Evolutionary conservation across 2,113 vertebrate species (phyloP).

Genomic region (Otus sunia): DNA sequence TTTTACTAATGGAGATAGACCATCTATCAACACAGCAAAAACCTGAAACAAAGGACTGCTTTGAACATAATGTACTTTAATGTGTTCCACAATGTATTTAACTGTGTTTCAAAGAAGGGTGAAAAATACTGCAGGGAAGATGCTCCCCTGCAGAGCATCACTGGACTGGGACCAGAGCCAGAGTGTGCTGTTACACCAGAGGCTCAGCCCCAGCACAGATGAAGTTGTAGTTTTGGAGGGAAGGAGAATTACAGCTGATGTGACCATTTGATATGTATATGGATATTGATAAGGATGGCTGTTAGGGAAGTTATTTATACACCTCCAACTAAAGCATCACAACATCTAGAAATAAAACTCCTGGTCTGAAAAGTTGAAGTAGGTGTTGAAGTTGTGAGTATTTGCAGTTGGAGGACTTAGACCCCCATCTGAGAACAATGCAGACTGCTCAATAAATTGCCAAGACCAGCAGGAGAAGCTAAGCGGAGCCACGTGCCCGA

Average conservation of each 20-base stretch:
- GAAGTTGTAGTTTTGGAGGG: not conserved
- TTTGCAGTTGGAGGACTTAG: not conserved
- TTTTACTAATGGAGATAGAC: not conserved
- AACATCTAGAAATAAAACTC: not conserved
- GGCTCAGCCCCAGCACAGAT: not conserved
- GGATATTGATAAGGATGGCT: not conserved
- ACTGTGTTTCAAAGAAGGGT: not conserved
- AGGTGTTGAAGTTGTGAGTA: not conserved
- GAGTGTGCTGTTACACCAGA: not conserved
- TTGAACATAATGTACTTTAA: not conserved
- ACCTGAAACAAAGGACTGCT: not conserved
- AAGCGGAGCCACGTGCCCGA: not conserved
- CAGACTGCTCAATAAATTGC: not conserved
- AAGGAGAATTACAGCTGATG: not conserved
- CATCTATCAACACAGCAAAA: not conserved
- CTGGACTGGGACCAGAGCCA: not conserved
- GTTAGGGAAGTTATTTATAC: not conserved
- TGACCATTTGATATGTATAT: not conserved
- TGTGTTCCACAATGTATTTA: not conserved
- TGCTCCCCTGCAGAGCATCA: not conserved
- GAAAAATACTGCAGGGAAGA: not conserved
- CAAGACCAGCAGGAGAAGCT: not conserved
- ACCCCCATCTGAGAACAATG: not conserved
- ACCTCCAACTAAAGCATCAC: not conserved
- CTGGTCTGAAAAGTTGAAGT: not conserved